Percentiles rank a stretch among this genome's conserved stretches.
Conservation (phyloP, 2,113 vertebrate genomes). For the Nothobranchius furzeri region DNA sequence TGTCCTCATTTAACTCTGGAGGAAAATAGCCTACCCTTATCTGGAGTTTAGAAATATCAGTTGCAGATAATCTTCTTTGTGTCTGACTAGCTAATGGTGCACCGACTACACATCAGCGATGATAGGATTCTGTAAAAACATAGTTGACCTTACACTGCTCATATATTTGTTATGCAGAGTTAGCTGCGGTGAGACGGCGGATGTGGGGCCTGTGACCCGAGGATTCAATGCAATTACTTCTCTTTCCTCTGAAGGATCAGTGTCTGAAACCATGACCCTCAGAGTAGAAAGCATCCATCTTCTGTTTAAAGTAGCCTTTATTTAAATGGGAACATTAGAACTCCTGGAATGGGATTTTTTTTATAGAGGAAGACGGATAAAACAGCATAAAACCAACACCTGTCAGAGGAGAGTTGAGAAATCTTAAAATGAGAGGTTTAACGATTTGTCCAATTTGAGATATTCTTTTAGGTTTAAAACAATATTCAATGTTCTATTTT, state of each 20-base stretch:
- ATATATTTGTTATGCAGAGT: not conserved
- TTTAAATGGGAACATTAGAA: no score
- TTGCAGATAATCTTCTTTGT: not conserved
- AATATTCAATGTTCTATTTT: no score
- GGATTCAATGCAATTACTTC: not conserved
- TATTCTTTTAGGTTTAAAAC: no score
- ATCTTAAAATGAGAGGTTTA: no score
- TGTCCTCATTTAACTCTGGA: slow-evolving; percentile 5
- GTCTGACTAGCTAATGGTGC: not conserved
- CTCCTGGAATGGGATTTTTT: no score
- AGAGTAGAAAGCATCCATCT: not conserved
- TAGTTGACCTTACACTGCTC: not conserved
- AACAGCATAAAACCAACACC: no score
- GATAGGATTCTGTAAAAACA: not conserved
- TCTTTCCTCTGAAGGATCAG: not conserved
- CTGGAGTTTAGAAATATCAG: not conserved
- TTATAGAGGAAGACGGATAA: no score
- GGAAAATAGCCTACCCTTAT: not conserved
- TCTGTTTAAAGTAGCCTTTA: not conserved
- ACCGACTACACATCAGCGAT: not conserved
- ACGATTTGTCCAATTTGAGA: no score
- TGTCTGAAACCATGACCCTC: not conserved
- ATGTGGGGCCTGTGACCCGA: not conserved
- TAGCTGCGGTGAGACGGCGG: not conserved
- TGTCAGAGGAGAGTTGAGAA: no score